These are phyloP conservation scores for Camponotus fellah DNA, from an alignment of 2,888 invertebrate species.

Conservation along the genomic window DNA sequence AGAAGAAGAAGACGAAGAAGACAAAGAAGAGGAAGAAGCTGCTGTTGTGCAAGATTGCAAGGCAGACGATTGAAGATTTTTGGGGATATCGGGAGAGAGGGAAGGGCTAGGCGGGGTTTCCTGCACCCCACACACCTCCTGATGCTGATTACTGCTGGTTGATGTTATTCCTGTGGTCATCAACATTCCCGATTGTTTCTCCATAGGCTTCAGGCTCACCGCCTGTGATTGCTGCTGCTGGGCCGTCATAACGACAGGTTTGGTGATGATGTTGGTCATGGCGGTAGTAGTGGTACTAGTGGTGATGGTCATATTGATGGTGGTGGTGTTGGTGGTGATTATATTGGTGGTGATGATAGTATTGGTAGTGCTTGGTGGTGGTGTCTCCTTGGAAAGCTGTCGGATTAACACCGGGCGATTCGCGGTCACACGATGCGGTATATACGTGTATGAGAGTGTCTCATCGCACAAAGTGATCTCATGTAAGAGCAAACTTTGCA, in stretches of 20 bases:
- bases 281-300: constrained; percentile 80
- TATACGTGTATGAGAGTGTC: constrained; percentile 6
- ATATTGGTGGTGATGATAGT: constrained; percentile 85
- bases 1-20: constrained; percentile 74
- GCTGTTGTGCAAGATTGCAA: constrained; percentile 79
- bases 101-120: constrained; percentile 84
- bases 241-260: constrained; percentile 82
- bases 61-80: constrained; percentile 81
- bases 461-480: constrained; percentile 62
- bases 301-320: constrained; percentile 55
- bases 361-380: constrained; percentile 86
- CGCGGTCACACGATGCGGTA: constrained; percentile 81
- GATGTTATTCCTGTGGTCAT: constrained; percentile 80
- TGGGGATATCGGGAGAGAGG: constrained; percentile 78
- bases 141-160: constrained; percentile 83
- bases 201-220: constrained; percentile 71
- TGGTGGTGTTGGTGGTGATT: constrained; percentile 83
- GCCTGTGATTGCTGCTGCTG: constrained; percentile 78
- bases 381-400: constrained; percentile 88
- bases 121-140: constrained; percentile 86
- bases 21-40: constrained; percentile 77
- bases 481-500: constrained; percentile 44
- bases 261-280: constrained; percentile 85
- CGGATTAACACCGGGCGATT: constrained; percentile 84
- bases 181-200: constrained; percentile 44